Percentiles rank a stretch among this genome's conserved stretches.
phyloP scores from a whole-genome alignment of 1,140 invertebrate genomes.

The Aradophagus sp. region DNA sequence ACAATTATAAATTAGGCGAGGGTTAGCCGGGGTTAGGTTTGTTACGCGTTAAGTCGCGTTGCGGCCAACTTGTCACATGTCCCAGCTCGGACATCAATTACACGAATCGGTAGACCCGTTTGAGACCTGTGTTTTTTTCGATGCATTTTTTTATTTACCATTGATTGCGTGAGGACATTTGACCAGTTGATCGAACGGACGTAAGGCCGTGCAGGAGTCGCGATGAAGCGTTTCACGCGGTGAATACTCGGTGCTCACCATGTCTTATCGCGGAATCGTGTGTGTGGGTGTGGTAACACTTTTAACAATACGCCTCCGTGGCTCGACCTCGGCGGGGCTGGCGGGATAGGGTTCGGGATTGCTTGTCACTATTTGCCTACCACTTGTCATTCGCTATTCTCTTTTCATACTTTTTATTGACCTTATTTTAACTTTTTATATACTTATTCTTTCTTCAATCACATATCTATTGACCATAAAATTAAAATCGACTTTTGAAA shows the following conservation, averaged over 20 bases:
- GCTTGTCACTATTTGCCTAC: constrained; percentile 44
- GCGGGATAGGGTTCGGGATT: constrained; percentile 66
- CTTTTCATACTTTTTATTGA: not conserved
- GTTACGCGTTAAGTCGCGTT: constrained; percentile 38
- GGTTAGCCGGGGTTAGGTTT: constrained; percentile 60
- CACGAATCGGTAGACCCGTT: too few species aligned
- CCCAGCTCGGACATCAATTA: too few species aligned
- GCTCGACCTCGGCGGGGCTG: constrained; percentile 75
- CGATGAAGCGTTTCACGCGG: constrained; percentile 63
- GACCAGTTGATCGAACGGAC: constrained; percentile 34
- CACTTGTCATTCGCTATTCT: constrained; percentile 26
- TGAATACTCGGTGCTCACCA: constrained; percentile 74
- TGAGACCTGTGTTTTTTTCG: too few species aligned
- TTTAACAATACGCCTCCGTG: constrained; percentile 67
- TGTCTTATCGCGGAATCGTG: constrained; percentile 70
- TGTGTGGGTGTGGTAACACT: constrained; percentile 64
- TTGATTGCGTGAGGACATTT: not conserved
- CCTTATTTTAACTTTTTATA: too few species aligned
- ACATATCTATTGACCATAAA: too few species aligned
- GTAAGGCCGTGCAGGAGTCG: constrained; percentile 67
- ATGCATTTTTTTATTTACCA: too few species aligned
- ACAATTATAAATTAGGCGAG: constrained; percentile 46
- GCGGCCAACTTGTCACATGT: constrained; percentile 20
- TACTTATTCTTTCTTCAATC: too few species aligned
- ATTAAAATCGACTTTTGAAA: too few species aligned